Evolutionary conservation across 2,113 vertebrate species (phyloP).

Genomic region (Carollia perspicillata): DNA sequence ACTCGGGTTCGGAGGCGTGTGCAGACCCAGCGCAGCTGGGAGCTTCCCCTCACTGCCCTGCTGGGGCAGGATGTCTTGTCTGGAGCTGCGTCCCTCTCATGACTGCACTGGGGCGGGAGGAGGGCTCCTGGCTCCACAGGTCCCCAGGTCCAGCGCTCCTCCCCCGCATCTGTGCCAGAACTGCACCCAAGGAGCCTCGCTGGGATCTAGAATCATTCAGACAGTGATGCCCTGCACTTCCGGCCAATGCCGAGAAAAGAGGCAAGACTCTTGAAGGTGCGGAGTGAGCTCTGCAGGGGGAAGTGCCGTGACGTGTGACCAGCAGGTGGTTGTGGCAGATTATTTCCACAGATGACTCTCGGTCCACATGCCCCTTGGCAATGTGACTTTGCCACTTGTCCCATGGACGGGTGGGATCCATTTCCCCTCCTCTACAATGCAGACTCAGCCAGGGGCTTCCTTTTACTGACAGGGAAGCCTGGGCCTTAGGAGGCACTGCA

Average conservation of each 20-base stretch:
- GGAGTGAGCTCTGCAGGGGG: background rate
- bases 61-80: background rate
- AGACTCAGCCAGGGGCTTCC: background rate
- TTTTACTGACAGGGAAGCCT: background rate
- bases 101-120: background rate
- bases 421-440: background rate
- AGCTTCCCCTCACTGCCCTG: background rate
- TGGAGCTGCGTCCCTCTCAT: background rate
- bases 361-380: background rate
- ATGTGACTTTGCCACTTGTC: background rate
- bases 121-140: background rate
- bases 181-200: background rate
- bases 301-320: background rate
- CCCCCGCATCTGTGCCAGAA: background rate
- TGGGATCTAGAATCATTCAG: background rate
- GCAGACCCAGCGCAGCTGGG: background rate
- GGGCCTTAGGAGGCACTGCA: background rate
- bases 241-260: background rate
- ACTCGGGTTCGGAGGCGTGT: background rate
- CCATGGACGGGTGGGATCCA: background rate
- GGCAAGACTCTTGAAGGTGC: no score
- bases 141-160: background rate
- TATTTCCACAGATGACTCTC: background rate
- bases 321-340: background rate
- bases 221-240: background rate